Conservation (phyloP, 2,888 invertebrate species). For the Eupithecia pulchellata region DNA sequence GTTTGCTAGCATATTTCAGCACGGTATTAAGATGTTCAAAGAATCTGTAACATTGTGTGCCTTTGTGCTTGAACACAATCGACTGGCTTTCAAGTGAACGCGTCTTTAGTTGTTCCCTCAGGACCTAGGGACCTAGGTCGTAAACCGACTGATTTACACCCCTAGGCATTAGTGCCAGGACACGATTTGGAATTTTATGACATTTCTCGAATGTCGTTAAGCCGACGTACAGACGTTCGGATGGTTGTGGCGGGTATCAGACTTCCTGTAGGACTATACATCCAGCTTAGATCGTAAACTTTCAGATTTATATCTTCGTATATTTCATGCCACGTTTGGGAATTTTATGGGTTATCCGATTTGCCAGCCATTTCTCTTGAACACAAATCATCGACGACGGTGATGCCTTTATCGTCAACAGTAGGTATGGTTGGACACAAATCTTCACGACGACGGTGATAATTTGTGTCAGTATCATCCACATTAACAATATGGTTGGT, state of each 20-base stretch:
- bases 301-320: constrained; percentile 3
- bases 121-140: constrained; percentile 55
- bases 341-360: constrained; percentile 2
- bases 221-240: constrained; percentile 10
- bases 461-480: no score
- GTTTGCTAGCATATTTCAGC: constrained; percentile 15
- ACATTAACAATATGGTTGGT: not conserved
- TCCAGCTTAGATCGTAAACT: not conserved
- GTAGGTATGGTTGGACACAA: not conserved
- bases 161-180: constrained; percentile 57
- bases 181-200: constrained; percentile 63
- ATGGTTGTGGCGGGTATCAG: constrained; percentile 4
- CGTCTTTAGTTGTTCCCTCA: constrained; percentile 44
- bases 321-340: not conserved
- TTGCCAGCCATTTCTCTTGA: not conserved
- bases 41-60: constrained; percentile 11
- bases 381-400: not conserved
- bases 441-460: no score
- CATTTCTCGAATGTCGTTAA: constrained; percentile 30
- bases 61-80: not conserved
- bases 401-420: not conserved
- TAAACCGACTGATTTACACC: constrained; percentile 69
- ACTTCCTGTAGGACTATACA: constrained; percentile 1
- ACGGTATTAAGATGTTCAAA: constrained; percentile 2
- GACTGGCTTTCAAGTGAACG: constrained; percentile 11